Evolutionary conservation across 2,888 invertebrate genomes (phyloP).

Genomic region (Chironomus tentans): DNA sequence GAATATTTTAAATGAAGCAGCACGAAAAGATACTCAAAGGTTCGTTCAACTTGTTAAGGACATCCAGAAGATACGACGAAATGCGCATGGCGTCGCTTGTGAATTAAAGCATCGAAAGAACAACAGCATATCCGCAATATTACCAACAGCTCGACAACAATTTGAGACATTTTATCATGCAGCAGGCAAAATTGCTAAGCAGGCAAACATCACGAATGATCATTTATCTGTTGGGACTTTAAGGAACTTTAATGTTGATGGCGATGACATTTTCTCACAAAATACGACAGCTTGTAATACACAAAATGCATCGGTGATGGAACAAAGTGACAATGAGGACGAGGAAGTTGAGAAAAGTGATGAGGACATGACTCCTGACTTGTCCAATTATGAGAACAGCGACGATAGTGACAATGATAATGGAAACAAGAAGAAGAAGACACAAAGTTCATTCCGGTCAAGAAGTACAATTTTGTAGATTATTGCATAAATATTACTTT

Average conservation of each 20-base stretch:
- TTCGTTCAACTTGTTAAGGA: not conserved
- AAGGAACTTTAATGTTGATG: not conserved
- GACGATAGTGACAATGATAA: not conserved
- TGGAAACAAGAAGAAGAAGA: not conserved
- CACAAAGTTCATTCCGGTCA: not conserved
- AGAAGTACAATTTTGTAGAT: constrained; percentile 15
- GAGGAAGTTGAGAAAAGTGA: not conserved
- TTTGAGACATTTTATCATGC: not conserved
- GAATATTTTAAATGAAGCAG: not conserved
- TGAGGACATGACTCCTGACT: not conserved
- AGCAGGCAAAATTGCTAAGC: not conserved
- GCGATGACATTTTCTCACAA: constrained; percentile 13
- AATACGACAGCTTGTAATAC: not conserved
- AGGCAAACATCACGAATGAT: not conserved
- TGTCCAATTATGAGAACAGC: not conserved
- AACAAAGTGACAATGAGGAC: not conserved
- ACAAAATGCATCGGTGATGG: not conserved
- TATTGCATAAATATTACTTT: not conserved
- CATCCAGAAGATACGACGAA: not conserved
- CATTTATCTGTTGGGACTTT: not conserved
- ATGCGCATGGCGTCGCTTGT: not conserved
- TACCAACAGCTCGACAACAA: constrained; percentile 14
- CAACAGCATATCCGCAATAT: not conserved
- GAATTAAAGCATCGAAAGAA: constrained; percentile 22
- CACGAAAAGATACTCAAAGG: not conserved